A percentile compares a stretch with the other conserved stretches of the same genome.
Conservation (phyloP, 1,140 invertebrate genomes). For the Drosophila nikananu region DNA sequence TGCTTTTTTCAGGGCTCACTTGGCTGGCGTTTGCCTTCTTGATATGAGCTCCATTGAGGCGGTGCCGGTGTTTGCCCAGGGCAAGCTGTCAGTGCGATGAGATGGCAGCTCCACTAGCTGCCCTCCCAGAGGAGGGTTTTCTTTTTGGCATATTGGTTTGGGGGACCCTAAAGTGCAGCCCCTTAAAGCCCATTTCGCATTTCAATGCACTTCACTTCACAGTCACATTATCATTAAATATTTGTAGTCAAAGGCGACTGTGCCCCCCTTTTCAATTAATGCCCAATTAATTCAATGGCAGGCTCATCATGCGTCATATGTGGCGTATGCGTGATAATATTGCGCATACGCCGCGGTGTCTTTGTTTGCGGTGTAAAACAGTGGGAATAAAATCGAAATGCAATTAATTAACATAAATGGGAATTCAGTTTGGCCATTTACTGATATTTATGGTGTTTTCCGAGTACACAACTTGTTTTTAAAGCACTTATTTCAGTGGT, state of each 20-base stretch:
- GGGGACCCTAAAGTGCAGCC: constrained; percentile 8
- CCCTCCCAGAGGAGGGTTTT: background rate
- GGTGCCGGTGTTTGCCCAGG: constrained; percentile 67
- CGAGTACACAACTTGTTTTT: background rate
- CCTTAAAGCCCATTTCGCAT: constrained; percentile 42
- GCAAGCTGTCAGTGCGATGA: constrained; percentile 52
- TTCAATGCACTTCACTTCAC: constrained; percentile 35
- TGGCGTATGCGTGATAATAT: constrained; percentile 46
- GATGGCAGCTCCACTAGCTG: constrained; percentile 11
- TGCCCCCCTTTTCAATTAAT: constrained; percentile 34
- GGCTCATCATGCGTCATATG: constrained; percentile 12
- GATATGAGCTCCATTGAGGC: constrained; percentile 62
- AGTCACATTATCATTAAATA: constrained; percentile 31
- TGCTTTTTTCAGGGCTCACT: constrained; percentile 37
- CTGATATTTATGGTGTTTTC: background rate
- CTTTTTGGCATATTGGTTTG: background rate
- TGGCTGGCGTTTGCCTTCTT: constrained; percentile 62
- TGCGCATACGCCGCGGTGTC: constrained; percentile 13
- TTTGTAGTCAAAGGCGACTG: constrained; percentile 17
- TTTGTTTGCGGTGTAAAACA: background rate
- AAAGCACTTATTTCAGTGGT: background rate
- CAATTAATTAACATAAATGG: constrained; percentile 3
- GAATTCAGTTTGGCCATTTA: too few relatives aligned
- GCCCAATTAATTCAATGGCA: constrained; percentile 29
- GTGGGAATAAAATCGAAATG: background rate